Conservation (phyloP, 2,797 vertebrate species). For the Tiaroga cobitis region DNA sequence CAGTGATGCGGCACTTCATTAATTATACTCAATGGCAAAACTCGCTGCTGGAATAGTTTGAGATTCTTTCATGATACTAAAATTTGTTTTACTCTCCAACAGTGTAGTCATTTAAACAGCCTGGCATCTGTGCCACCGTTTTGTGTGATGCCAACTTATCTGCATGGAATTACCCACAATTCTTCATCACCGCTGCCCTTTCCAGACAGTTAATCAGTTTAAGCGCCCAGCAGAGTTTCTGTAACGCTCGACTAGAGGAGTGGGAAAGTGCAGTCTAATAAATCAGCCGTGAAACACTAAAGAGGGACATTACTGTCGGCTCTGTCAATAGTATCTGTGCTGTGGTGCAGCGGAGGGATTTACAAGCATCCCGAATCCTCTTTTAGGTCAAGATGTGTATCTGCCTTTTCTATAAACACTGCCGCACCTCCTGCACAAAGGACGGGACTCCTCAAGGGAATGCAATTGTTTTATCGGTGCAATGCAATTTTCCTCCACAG, state of each 20-base stretch:
- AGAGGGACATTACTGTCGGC: neutral
- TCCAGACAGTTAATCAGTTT: constrained; percentile 16
- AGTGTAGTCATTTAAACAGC: neutral
- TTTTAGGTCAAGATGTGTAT: constrained; percentile 58
- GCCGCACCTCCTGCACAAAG: constrained; percentile 69
- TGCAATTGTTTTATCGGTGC: constrained; percentile 62
- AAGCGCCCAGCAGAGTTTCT: neutral
- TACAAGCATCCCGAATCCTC: constrained; percentile 1
- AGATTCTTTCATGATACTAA: neutral
- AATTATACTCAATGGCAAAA: neutral
- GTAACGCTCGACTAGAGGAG: neutral
- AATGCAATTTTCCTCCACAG: constrained; percentile 68
- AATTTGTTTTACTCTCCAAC: neutral
- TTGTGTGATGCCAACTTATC: constrained; percentile 60
- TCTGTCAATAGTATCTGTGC: neutral
- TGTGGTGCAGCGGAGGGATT: neutral
- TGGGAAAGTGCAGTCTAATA: constrained; percentile 6
- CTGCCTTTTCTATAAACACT: constrained; percentile 63
- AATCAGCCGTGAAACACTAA: neutral
- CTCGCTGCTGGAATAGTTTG: neutral
- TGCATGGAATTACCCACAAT: neutral
- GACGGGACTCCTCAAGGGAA: constrained; percentile 61
- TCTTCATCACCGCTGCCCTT: neutral
- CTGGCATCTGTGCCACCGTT: neutral
- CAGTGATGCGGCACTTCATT: neutral